Percentiles rank a stretch among this genome's conserved stretches.
These are phyloP conservation scores for Drosophila pandora DNA, from an alignment of 1,140 invertebrate genomes.

Conservation along the genomic window DNA sequence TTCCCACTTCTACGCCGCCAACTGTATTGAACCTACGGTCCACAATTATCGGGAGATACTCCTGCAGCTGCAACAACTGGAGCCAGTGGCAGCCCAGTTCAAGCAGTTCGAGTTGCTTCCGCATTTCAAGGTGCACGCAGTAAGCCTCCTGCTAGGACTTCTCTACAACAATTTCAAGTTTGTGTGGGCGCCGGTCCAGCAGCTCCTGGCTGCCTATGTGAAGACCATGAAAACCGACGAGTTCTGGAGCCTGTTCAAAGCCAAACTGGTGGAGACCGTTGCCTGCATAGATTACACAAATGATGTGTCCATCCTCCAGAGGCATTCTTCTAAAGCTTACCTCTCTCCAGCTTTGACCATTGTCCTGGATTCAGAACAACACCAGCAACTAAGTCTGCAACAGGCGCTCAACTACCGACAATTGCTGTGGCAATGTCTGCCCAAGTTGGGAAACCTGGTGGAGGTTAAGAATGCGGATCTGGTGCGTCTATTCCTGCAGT, in stretches of 20 bases:
- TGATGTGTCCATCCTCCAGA: constrained; percentile 5
- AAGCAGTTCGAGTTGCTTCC: constrained; percentile 85
- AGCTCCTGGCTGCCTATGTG: constrained; percentile 90
- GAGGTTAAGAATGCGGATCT: constrained; percentile 92
- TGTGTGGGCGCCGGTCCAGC: constrained; percentile 92
- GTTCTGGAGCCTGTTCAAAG: constrained; percentile 92
- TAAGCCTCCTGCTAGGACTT: constrained; percentile 92
- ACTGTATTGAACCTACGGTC: constrained; percentile 88
- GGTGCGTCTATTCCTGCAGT: constrained; percentile 90
- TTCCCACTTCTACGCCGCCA: constrained; percentile 88
- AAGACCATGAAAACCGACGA: constrained; percentile 86
- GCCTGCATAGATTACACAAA: constrained; percentile 62
- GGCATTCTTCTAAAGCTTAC: constrained; percentile 5
- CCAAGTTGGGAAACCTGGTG: constrained; percentile 88
- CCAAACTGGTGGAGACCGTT: constrained; percentile 86
- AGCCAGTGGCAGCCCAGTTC: constrained; percentile 86
- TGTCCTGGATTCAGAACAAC: constrained; percentile 18
- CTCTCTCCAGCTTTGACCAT: constrained; percentile 47
- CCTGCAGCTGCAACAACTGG: constrained; percentile 89
- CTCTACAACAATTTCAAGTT: constrained; percentile 94
- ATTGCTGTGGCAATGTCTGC: constrained; percentile 92
- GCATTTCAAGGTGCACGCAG: constrained; percentile 86
- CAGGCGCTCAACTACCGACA: constrained; percentile 88
- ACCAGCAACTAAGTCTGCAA: constrained; percentile 40
- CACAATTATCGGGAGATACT: constrained; percentile 92